Evolutionary conservation across 2,888 invertebrate genomes (phyloP).

Genomic region (Torymus aiolomorphi): DNA sequence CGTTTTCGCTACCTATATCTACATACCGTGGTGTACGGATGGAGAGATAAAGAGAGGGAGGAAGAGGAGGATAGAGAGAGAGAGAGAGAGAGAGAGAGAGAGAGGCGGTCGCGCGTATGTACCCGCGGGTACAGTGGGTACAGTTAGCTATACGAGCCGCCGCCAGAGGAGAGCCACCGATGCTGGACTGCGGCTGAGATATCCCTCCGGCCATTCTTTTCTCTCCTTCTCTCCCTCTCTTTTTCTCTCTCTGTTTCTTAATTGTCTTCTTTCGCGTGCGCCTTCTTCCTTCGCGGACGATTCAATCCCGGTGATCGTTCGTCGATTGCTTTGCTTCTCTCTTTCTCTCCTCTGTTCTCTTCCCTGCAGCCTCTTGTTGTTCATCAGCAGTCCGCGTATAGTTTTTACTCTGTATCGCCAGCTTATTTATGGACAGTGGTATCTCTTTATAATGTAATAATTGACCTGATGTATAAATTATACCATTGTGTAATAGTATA

Average conservation of each 20-base stretch:
- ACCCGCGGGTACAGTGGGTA: slow-evolving; percentile 7
- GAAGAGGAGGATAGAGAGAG: slow-evolving; percentile 34
- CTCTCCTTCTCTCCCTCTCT: not conserved
- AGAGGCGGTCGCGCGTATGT: slow-evolving; percentile 16
- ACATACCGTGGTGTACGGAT: slow-evolving; percentile 20
- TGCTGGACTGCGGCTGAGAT: slow-evolving; percentile 3
- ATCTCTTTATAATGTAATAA: not conserved
- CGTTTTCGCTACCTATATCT: slow-evolving; percentile 23
- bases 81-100: slow-evolving; percentile 36
- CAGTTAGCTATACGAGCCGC: slow-evolving; percentile 45
- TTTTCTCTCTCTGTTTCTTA: slow-evolving; percentile 41
- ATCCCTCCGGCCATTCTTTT: not conserved
- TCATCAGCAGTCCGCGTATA: too few relatives aligned
- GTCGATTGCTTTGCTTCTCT: slow-evolving; percentile 45
- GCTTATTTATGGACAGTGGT: not conserved
- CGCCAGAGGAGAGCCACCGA: slow-evolving; percentile 29
- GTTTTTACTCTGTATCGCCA: not conserved
- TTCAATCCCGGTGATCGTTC: slow-evolving; percentile 50
- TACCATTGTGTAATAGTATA: too few relatives aligned
- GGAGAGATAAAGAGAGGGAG: not conserved
- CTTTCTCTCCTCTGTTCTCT: not conserved
- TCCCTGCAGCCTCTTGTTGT: not conserved
- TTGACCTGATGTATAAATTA: not conserved
- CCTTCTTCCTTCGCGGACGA: slow-evolving; percentile 48
- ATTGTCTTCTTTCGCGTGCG: slow-evolving; percentile 55